These are phyloP conservation scores for Chrysaora quinquecirrha DNA, from an alignment of 30 jellyfish, hydroid and myxozoan genomes.

Conservation along the genomic window DNA sequence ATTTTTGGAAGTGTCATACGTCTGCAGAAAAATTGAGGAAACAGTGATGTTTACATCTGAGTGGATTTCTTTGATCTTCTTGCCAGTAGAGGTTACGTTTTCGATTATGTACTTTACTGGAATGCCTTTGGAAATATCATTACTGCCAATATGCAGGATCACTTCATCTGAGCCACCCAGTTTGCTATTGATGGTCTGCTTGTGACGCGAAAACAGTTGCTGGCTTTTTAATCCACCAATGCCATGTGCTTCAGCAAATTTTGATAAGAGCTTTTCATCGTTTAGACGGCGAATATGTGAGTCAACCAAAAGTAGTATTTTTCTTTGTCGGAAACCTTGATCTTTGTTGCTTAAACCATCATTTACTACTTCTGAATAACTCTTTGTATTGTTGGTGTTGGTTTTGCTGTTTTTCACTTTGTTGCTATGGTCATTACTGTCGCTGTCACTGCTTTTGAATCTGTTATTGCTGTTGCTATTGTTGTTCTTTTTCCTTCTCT, in stretches of 20 bases:
- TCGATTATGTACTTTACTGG: conserved; percentile 12
- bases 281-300: conserved; percentile 20
- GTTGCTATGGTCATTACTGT: neutral
- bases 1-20: conserved; percentile 1
- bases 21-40: too few relatives aligned
- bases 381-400: neutral
- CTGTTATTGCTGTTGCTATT: neutral
- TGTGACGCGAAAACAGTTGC: neutral
- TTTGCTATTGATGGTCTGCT: neutral
- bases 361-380: neutral
- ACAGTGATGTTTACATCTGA: neutral
- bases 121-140: conserved; percentile 26
- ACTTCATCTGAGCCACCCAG: conserved; percentile 1
- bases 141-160: conserved; percentile 27
- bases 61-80: neutral
- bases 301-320: conserved; percentile 30
- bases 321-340: neutral
- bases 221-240: conserved; percentile 12
- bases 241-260: conserved; percentile 1
- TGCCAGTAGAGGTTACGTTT: conserved; percentile 1
- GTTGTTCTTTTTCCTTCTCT: neutral
- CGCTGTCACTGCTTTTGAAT: neutral
- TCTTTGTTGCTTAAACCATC: neutral
- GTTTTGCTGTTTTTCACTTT: neutral
- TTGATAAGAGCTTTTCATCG: conserved; percentile 1